Evolutionary conservation across 1,140 invertebrate species (phyloP).

Genomic region (Venustaconcha ellipsiformis): DNA sequence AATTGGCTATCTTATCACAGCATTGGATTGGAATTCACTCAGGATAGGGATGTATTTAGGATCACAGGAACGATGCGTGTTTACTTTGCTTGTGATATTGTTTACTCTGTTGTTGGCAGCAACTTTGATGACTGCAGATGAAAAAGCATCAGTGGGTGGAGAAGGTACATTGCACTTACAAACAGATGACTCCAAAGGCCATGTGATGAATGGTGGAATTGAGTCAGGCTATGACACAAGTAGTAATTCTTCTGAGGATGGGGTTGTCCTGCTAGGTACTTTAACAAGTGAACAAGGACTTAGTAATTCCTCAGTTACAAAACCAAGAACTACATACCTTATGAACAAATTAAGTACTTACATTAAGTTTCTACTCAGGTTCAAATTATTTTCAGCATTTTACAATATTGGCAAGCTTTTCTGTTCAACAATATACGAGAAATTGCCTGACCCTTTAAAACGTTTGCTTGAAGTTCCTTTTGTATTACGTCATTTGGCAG

Average conservation of each 20-base stretch:
- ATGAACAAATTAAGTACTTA: neutral
- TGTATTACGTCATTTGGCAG: slow-evolving; percentile 63
- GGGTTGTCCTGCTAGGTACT: neutral
- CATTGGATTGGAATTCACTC: slow-evolving; percentile 70
- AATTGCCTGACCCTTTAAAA: slow-evolving; percentile 53
- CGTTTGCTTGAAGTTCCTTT: slow-evolving; percentile 61
- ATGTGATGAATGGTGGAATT: slow-evolving; percentile 16
- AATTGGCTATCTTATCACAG: slow-evolving; percentile 71
- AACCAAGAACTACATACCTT: neutral
- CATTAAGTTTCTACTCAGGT: slow-evolving; percentile 9
- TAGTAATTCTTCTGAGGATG: slow-evolving; percentile 34
- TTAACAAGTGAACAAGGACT: slow-evolving; percentile 2
- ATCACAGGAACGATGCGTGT: slow-evolving; percentile 63
- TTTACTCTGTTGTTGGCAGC: slow-evolving; percentile 56
- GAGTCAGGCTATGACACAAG: slow-evolving; percentile 54
- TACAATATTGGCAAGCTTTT: slow-evolving; percentile 24
- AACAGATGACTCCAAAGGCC: slow-evolving; percentile 5
- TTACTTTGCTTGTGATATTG: slow-evolving; percentile 61
- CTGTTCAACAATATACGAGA: slow-evolving; percentile 34
- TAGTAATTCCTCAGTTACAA: neutral
- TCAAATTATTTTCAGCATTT: slow-evolving; percentile 7
- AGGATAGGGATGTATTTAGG: slow-evolving; percentile 58
- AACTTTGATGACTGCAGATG: slow-evolving; percentile 59
- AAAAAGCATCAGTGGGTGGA: slow-evolving; percentile 37
- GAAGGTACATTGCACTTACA: neutral